Base-by-base conservation (phyloP, 2,888 invertebrate species). In the Sialis fuliginosa region DNA sequence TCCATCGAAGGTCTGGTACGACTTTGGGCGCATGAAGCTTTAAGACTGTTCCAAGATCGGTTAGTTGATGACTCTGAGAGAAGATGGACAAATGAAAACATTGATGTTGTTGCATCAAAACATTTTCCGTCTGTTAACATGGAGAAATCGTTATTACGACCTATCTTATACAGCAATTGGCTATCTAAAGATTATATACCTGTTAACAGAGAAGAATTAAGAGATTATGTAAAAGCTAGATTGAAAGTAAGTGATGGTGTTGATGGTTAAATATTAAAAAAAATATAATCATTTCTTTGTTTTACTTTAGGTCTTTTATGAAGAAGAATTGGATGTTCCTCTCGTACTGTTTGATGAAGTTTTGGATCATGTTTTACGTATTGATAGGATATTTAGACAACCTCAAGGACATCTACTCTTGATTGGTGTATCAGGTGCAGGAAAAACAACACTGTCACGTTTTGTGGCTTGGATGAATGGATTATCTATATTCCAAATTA, bases 381-480 rank as follows among this genome's bases (percentile, higher is more conserved):
- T 99, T 62, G 98, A 99, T 72, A 77, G 98, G 60, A 98, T 99
- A 60, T 98, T 98, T 80, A 77, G 98, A 47, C 97, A 98, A 66
- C 96, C 96, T 6, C 97, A 99, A 64, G 98, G 98, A 48, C 98
- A 99, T 68, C 67, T 98, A 55, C 68, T 99, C 57, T 75, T 99
- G 6, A 99, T 99, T 60, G 98, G 98, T 53, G 97, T 97, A 6
- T 96, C 96, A 45, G 98, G 98, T 42, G 93, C 97, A 53, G 98
- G 98, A 54, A 99, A 99, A 70, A 99, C 98, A 1, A 99, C 98
- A 7, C 76, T 98, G 55, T 97, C 97, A 31, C 77, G 98, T 54
- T 99, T 99, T 66, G 98, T 99, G 33, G 98, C 98, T 44, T 99
- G 98, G 96, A 93, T 99, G 88, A 99, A 99, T 65, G 98, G 98